Percentiles rank a stretch among this genome's conserved stretches.
Conservation (phyloP, 2,888 invertebrate species). For the Eumacrocentrus americanus region DNA sequence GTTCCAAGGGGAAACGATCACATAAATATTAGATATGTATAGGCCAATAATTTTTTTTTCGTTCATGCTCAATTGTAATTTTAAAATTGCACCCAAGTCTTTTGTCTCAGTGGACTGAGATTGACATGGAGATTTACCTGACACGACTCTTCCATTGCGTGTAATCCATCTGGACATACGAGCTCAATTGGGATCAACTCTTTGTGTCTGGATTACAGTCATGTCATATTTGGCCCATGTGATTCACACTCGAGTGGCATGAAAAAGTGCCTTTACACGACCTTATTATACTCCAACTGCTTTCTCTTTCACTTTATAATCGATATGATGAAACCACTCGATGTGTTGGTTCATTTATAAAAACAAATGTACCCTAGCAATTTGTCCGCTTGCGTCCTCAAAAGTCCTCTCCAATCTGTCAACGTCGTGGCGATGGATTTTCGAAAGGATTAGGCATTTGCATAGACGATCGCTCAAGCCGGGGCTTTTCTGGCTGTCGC, state of each 20-base stretch:
- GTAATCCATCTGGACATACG: slow-evolving; percentile 12
- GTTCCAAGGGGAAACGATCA: background rate
- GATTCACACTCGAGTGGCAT: slow-evolving; percentile 37
- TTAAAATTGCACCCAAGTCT: background rate
- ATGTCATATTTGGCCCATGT: slow-evolving; percentile 52
- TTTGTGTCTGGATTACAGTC: slow-evolving; percentile 57
- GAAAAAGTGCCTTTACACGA: background rate
- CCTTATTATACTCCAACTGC: too few species aligned
- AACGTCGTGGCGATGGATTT: slow-evolving; percentile 58
- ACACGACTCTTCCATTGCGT: background rate
- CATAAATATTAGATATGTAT: slow-evolving; percentile 1
- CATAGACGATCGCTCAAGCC: slow-evolving; percentile 59
- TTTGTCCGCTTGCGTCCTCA: slow-evolving; percentile 28
- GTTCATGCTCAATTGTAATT: background rate
- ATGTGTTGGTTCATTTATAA: background rate
- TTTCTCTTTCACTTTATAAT: too few species aligned
- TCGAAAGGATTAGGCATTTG: slow-evolving; percentile 60
- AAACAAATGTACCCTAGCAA: slow-evolving; percentile 3
- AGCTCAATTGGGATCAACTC: slow-evolving; percentile 54
- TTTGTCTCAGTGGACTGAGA: background rate
- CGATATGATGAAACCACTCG: too few species aligned
- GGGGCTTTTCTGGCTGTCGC: slow-evolving; percentile 25
- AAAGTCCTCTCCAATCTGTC: slow-evolving; percentile 54
- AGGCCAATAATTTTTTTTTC: background rate
- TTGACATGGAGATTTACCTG: slow-evolving; percentile 2